These are phyloP conservation scores for Euphydryas editha DNA, from an alignment of 2,888 invertebrate species.

Conservation along the genomic window DNA sequence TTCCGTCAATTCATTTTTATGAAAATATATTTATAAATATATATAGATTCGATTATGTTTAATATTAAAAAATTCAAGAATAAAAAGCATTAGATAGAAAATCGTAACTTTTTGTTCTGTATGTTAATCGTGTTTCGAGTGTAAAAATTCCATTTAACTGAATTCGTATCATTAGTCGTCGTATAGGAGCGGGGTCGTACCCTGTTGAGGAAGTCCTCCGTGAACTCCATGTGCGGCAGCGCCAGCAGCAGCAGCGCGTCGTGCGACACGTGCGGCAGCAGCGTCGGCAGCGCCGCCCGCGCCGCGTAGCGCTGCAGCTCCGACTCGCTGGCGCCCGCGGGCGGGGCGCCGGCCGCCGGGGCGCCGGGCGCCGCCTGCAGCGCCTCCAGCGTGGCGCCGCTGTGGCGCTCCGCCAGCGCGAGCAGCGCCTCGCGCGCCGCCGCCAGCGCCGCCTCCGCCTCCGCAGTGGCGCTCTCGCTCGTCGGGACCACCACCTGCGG, in stretches of 20 bases:
- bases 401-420: conserved; percentile 40
- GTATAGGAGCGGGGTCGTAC: too few species aligned
- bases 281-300: conserved; percentile 85
- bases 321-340: conserved; percentile 52
- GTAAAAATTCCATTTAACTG: background rate
- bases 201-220: conserved; percentile 94
- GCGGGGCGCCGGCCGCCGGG: conserved; percentile 25
- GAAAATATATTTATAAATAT: too few species aligned
- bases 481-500: conserved; percentile 37
- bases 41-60: too few species aligned
- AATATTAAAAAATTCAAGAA: too few species aligned
- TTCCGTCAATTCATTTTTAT: too few species aligned
- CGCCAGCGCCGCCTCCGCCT: conserved; percentile 30
- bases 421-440: conserved; percentile 40
- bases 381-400: conserved; percentile 42
- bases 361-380: conserved; percentile 34
- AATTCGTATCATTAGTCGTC: background rate
- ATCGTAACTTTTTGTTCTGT: too few species aligned
- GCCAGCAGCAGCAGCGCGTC: conserved; percentile 89
- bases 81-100: too few species aligned
- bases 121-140: too few species aligned
- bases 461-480: conserved; percentile 23
- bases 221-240: conserved; percentile 87
- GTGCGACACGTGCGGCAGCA: conserved; percentile 86
- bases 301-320: conserved; percentile 89